Base-by-base conservation (phyloP, 2,888 invertebrate species). In the Andrena trimmerana region DNA sequence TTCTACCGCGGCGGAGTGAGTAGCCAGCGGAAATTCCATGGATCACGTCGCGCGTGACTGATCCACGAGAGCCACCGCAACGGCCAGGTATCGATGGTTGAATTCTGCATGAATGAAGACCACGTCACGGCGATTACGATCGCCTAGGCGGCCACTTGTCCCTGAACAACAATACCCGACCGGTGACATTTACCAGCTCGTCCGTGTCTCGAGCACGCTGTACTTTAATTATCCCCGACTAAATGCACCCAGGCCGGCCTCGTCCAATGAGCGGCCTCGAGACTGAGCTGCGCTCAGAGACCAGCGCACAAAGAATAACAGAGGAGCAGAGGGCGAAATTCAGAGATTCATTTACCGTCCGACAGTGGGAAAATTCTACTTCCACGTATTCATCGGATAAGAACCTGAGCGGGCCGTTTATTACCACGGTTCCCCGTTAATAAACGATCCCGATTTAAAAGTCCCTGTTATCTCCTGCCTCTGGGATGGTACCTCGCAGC, bases 371-470 rank as follows among this genome's bases (percentile, higher is more conserved):
- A 66, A 71, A 24, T 29, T 52, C 75, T 75, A 72, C 68, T 84
- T 68, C 66, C 54, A 24, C 27, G 62, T 69, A 79, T 79, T 79
- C 84, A 70, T 76, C 84, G 16, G 84, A 84, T 84, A 84, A 84
- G 70, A 52, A 36, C 48, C 36, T 13, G 8, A 27, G 27, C 24
- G 62, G 33, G 60, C 50, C 74, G 73, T 82, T 82, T 82, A 75
- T 82, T 83, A 76, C 70, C 67, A 2, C 57, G 10, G 24, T 31
- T 1, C 13, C 24, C 62, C 31, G 70, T 48, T 79, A 84, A 84
- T 84, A 84, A 84, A 84, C 79, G 84, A 79, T 79, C 75, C 52
- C 75, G 78, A 84, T 76, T 79, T 84, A 75, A 84, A 84, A 84
- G 66, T 84, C 79, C 50, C 36, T 42, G 54, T 71, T 83, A 67